Conservation (phyloP, 2,888 invertebrate genomes). For the Smittia aterrima region DNA sequence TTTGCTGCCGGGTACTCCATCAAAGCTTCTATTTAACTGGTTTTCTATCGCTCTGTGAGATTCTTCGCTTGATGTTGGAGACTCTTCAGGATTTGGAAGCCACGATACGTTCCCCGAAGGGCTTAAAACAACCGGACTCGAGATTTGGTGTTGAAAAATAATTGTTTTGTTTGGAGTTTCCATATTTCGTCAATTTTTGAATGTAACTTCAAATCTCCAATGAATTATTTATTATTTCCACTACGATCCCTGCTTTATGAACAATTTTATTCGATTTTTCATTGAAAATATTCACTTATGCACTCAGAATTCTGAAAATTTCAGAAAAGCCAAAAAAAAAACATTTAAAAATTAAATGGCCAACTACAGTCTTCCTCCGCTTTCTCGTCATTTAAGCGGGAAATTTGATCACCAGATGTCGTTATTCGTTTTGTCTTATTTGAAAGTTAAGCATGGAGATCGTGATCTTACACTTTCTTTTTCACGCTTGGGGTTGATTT, state of each 20-base stretch:
- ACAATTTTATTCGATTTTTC: no score
- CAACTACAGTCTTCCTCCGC: no score
- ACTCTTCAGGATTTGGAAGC: constrained; percentile 16
- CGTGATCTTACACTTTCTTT: no score
- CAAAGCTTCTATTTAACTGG: constrained; percentile 30
- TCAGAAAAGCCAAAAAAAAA: background rate
- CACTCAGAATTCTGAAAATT: background rate
- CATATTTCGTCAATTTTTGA: constrained; percentile 28
- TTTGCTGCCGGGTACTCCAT: constrained; percentile 13
- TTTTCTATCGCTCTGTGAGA: background rate
- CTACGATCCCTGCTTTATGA: no score
- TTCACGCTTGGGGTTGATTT: no score
- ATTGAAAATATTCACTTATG: no score
- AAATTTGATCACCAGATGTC: no score
- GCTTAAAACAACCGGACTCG: background rate
- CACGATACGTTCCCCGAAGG: background rate
- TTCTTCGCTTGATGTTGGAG: constrained; percentile 21
- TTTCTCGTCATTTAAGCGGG: no score
- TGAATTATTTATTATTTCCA: no score
- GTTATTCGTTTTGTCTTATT: no score
- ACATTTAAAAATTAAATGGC: background rate
- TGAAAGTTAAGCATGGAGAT: no score
- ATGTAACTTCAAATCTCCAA: no score
- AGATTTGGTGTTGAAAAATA: background rate
- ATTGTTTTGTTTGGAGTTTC: constrained; percentile 38